Evolutionary conservation across 2,797 vertebrate genomes (phyloP).

Genomic region (Decapterus maruadsi): DNA sequence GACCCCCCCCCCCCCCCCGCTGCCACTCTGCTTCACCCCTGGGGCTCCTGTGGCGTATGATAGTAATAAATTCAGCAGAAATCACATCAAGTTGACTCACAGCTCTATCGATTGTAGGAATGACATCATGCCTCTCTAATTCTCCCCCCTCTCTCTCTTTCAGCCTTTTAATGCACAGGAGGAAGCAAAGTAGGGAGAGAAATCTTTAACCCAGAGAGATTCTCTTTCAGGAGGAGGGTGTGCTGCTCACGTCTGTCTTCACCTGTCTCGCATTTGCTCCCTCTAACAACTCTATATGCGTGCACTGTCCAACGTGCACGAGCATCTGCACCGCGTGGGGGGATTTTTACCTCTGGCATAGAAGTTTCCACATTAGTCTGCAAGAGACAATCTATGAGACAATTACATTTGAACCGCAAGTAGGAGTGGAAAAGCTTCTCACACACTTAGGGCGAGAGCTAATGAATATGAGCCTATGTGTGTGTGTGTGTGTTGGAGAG

Average conservation of each 20-base stretch:
- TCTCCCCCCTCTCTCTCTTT: neutral
- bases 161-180: constrained; percentile 24
- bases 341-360: constrained; percentile 27
- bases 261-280: constrained; percentile 23
- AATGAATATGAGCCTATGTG: constrained; percentile 55
- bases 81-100: constrained; percentile 72
- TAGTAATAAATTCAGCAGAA: constrained; percentile 75
- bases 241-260: constrained; percentile 43
- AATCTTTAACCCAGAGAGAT: constrained; percentile 64
- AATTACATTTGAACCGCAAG: constrained; percentile 65
- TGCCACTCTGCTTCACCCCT: constrained; percentile 54
- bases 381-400: constrained; percentile 62
- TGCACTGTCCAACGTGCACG: neutral
- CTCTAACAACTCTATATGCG: constrained; percentile 1
- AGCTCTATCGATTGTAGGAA: constrained; percentile 69
- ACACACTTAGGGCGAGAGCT: constrained; percentile 49
- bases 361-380: constrained; percentile 78
- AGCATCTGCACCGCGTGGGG: neutral
- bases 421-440: constrained; percentile 61
- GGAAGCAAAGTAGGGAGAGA: constrained; percentile 35
- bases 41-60: constrained; percentile 63
- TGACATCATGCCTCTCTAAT: constrained; percentile 77
- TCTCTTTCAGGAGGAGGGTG: constrained; percentile 65
- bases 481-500: constrained; percentile 48
- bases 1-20: constrained; percentile 30